Evolutionary conservation across 92 coral and sea anemone species (phyloP).

Genomic region (Palythoa heliodiscus): DNA sequence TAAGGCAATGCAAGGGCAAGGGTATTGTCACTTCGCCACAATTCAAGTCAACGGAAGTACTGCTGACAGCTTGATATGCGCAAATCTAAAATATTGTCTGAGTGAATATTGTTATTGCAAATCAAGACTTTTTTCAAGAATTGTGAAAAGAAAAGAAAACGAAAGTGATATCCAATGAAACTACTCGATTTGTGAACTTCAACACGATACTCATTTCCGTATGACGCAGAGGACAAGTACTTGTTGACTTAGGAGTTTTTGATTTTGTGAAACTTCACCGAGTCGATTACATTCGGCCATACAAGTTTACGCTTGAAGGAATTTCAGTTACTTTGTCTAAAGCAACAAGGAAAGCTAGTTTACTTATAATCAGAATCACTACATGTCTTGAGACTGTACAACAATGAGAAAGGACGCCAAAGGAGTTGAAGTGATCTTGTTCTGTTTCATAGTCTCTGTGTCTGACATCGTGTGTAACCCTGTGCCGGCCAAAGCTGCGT

Average conservation of each 20-base stretch:
- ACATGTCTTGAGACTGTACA: background rate
- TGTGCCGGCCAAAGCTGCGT: slow-evolving; percentile 34
- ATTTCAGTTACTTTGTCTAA: background rate
- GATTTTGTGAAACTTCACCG: no score
- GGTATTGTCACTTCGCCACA: background rate
- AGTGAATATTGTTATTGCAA: background rate
- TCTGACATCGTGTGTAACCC: slow-evolving; percentile 12
- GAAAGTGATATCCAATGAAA: no score
- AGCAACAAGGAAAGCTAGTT: background rate
- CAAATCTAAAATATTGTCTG: background rate
- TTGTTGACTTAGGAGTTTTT: no score
- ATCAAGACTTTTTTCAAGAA: background rate
- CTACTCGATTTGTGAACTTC: no score
- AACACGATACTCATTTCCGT: no score
- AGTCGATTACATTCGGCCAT: no score
- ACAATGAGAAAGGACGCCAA: background rate
- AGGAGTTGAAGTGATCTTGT: background rate
- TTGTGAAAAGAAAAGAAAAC: no score
- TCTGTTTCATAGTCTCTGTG: slow-evolving; percentile 1
- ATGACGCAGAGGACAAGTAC: no score
- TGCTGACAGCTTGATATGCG: background rate
- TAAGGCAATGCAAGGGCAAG: background rate
- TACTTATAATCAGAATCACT: background rate
- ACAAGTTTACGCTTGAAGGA: no score
- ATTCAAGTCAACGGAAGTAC: background rate